Base-by-base conservation (phyloP, 2,113 vertebrate species). In the Thinocorus orbignyianus region DNA sequence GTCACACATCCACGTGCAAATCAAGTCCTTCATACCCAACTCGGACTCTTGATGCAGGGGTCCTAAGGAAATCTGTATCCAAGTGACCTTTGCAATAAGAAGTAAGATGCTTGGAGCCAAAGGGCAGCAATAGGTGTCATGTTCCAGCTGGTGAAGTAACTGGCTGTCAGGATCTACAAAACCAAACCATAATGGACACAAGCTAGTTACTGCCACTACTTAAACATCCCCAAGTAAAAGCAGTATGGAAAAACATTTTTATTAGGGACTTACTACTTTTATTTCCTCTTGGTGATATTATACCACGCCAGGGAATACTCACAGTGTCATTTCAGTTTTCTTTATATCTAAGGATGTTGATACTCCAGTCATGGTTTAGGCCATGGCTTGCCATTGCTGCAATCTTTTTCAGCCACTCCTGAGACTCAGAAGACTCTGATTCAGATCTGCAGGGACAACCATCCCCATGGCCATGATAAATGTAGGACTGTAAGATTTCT, bases 361-460 rank as follows among this genome's bases (percentile, higher is more conserved):
- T 78, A 83, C 0, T 33, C 14, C 24, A 33, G 41, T 46, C 20
- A 44, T 44, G 44, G 44, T 44, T 55, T 37, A 81, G 10, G 42
- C n/a, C 48, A 60, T 0, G 0, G 19, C 48, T 64, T 81, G 76
- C 26, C 37, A 39, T 35, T 71, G 26, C 26, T 81, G 55, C 23
- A 19, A 87, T 51, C 12, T 48, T 46, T 35, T 78, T 74, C 55
- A 74, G 51, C 6, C 31, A 25, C 4, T 55, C 69, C 31, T 15
- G n/a, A 33, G 24, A 70, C 35, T 17, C 3, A 0, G 33, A 81
- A 77, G 68, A 88, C 13, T 17, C 12, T 2, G 8, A 3, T 0
- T 3, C 11, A 81, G 55, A 52, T 17, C 33, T 1, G 2, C 5
- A 37, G 52, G 28, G 42, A 48, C 42, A 28, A 28, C 4, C 28